Percentiles rank a stretch among this genome's conserved stretches.
phyloP scores from a whole-genome alignment of 2,113 vertebrate species.

The Brachirus orientalis region DNA sequence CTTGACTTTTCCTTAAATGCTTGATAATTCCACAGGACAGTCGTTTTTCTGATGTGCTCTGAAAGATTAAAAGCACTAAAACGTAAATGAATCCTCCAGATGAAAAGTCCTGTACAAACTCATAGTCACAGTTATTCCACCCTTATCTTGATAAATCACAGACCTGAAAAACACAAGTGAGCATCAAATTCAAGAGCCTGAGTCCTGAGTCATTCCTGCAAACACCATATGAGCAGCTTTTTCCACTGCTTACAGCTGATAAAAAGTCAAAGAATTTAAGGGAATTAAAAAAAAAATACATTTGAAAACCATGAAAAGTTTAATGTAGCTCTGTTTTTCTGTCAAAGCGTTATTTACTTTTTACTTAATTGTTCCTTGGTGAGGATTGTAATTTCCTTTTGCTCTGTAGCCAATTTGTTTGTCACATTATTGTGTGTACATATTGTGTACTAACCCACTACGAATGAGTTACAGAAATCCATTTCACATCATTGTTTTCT shows the following conservation, averaged over 20 bases:
- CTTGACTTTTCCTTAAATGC: constrained; percentile 8
- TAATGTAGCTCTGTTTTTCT: too few species aligned
- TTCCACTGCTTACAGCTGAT: constrained; percentile 3
- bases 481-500: too few species aligned
- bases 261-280: too few species aligned
- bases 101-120: constrained; percentile 21
- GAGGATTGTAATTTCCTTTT: too few species aligned
- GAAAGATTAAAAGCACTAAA: constrained; percentile 10
- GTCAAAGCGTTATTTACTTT: too few species aligned
- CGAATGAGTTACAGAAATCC: too few species aligned
- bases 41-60: constrained; percentile 23
- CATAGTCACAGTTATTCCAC: background rate
- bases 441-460: too few species aligned
- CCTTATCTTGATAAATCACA: constrained; percentile 52
- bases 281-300: too few species aligned
- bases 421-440: too few species aligned
- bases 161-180: constrained; percentile 13
- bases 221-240: constrained; percentile 18
- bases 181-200: constrained; percentile 3
- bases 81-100: background rate
- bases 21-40: constrained; percentile 2
- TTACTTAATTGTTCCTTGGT: too few species aligned
- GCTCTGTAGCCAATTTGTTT: too few species aligned
- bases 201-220: constrained; percentile 33
- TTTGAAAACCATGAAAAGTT: too few species aligned